phyloP scores from a whole-genome alignment of 2,797 vertebrate species.

The Graptemys geographica region DNA sequence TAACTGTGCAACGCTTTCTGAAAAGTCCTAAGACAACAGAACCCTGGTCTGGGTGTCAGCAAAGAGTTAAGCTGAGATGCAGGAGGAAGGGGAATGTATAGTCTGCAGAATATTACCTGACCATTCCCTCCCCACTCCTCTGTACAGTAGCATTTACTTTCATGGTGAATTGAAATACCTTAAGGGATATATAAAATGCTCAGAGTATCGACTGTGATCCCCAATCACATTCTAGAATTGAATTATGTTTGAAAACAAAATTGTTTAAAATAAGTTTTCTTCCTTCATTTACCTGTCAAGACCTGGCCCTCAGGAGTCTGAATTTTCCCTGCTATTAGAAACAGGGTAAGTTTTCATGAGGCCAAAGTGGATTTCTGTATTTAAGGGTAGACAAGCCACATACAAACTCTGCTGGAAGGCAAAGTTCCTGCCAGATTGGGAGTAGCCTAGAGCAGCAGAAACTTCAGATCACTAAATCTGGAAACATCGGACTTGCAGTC shows the following conservation, averaged over 20 bases:
- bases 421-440: too few species aligned
- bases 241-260: conserved; percentile 31
- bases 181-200: conserved; percentile 25
- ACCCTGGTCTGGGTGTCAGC: not conserved
- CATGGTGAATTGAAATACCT: conserved; percentile 23
- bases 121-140: not conserved
- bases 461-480: not conserved
- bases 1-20: not conserved
- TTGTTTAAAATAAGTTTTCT: conserved; percentile 26
- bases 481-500: not conserved
- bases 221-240: conserved; percentile 27
- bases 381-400: not conserved
- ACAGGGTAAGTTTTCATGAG: not conserved
- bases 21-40: not conserved
- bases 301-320: not conserved
- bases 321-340: conserved; percentile 9
- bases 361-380: not conserved
- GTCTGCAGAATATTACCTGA: not conserved
- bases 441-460: too few species aligned
- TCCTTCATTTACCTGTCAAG: not conserved
- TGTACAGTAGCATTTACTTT: conserved; percentile 3
- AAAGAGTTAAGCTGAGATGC: not conserved
- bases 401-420: too few species aligned
- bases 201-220: not conserved
- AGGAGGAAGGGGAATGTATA: not conserved